Evolutionary conservation across 1,140 invertebrate species (phyloP), one percentile per base, ranked within the genome.

Genomic region (Trigoniulus corallinus): DNA sequence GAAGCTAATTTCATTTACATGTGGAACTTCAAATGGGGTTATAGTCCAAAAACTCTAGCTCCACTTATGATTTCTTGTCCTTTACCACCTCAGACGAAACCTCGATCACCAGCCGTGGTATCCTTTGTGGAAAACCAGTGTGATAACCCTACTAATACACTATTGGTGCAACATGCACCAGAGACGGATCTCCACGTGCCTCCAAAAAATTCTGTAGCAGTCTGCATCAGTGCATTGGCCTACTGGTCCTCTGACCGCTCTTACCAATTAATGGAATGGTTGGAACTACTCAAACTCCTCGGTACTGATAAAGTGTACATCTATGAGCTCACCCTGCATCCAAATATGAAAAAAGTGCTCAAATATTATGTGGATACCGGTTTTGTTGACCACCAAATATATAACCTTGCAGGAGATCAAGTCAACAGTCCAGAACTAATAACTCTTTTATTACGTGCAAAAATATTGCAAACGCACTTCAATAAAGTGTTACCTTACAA

Each of bases 401-500:
- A 95, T 15, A 91, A 87, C 0, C 66, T 95, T 43, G 87, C 89
- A 0, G 91, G 89, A 1, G 84, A 87, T 0, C 85, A 89, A 60
- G 88, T 89, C 0, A 95, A 94, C 61, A 74, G 87, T n/a, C n/a
- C n/a, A n/a, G n/a, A n/a, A 4, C 86, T 85, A 0, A 79, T 80
- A 0, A 80, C 92, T 47, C 81, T 88, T 60, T 86, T 91, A 64
- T 74, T 88, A 64, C 93, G 88, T 41, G 87, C 87, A 62, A 88
- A 87, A 63, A 81, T 58, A 20, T 12, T 25, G 15, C 79, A 91
- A 65, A 95, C 95, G 63, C 70, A 91, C 10, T 87, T 94, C 61
- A 92, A 94, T 65, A 91, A 96, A 65, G 72, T 96, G 34, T 91
- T 96, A 56, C 89, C 92, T 0, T 95, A 95, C 71, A 96, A 96